Base-by-base conservation (phyloP, 2,797 vertebrate species). In the Knipowitschia caucasica region DNA sequence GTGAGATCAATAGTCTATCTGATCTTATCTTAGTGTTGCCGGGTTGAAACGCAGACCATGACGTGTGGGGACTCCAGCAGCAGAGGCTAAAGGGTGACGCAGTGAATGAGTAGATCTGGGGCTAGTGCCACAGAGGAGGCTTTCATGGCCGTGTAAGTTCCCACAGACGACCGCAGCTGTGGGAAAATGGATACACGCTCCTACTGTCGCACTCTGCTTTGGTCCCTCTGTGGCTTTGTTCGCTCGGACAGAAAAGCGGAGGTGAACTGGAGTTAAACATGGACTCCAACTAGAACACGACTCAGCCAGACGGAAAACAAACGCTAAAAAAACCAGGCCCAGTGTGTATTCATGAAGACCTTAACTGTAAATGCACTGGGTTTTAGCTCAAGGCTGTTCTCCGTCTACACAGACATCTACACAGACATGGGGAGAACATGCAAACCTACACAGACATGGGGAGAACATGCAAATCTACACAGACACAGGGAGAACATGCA, bases 11-110 rank as follows among this genome's bases (percentile, higher is more conserved):
- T n/a, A n/a, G n/a, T n/a, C n/a, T n/a, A n/a, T n/a, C n/a, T n/a
- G n/a, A n/a, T n/a, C 64, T 35, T 20, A 2, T 30, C 67, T 82
- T 69, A 71, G 71, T 40, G 43, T 69, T 84, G 87, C 79, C 81
- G 2, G 70, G 78, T 81, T 85, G 82, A 86, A 88, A 88, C 66
- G 66, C 59, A 77, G 81, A 75, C 64, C 72, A n/a, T 85, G 76
- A 80, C 75, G 83, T 68, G 53, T 68, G 53, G 55, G 36, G 61
- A 57, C 50, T 33, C 47, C 18, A 7, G 29, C 44, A 50, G 39
- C 23, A 50, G 61, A 69, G 66, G 74, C 59, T 78, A 79, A 81
- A 81, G 82, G 77, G 78, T 62, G 74, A 87, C 76, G 44, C 31
- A 80, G 64, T 68, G 73, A 55, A 61, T 50, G 58, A 51, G 78